A percentile compares a stretch with the other conserved stretches of the same genome.
Evolutionary conservation across 53 echinoderm and acorn worm genomes (phyloP).

Genomic region (Paracentrotus lividus): DNA sequence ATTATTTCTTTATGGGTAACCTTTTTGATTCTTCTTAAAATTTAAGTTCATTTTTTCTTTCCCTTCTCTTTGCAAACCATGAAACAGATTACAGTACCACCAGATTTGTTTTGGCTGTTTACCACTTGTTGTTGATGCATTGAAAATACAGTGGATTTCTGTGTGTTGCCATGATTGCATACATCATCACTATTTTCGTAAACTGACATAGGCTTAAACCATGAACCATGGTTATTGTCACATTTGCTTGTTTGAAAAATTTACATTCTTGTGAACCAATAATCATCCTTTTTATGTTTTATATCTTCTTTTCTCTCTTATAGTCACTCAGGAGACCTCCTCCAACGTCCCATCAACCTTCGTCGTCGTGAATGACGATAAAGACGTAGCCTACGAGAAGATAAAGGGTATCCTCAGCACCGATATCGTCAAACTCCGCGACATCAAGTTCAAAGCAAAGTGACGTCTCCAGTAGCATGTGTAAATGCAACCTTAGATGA

Average conservation of each 20-base stretch:
- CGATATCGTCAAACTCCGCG: constrained; percentile 71
- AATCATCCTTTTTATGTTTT: neutral
- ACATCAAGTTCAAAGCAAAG: constrained; percentile 76
- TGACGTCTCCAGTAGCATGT: constrained; percentile 10
- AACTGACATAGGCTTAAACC: no score
- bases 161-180: no score
- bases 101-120: neutral
- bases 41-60: no score
- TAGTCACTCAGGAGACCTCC: constrained; percentile 71
- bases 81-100: neutral
- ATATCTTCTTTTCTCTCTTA: neutral
- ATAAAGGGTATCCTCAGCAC: constrained; percentile 81
- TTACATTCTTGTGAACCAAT: neutral
- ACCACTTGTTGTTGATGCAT: no score
- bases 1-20: no score
- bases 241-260: neutral
- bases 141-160: no score
- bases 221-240: no score
- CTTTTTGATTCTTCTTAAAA: no score
- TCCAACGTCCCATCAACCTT: constrained; percentile 42
- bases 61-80: no score
- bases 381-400: constrained; percentile 85
- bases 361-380: constrained; percentile 86
- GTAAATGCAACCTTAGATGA: neutral
- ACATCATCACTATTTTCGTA: no score